phyloP scores from a whole-genome alignment of 2,888 invertebrate species.

The Pachycephus smyrnensis region DNA sequence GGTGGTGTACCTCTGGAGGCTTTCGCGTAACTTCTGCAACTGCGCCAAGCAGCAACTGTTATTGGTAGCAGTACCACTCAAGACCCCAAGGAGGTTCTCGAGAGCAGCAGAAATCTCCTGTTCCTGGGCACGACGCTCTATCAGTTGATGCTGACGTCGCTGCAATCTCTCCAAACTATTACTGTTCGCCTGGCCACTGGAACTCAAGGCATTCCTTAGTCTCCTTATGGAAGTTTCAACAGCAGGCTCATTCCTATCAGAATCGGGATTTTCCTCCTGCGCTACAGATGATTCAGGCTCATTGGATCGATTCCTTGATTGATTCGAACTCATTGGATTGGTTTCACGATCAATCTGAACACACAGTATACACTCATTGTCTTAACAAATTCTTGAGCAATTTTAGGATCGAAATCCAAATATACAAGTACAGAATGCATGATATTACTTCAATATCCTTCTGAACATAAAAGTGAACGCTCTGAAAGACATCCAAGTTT shows the following conservation, averaged over 20 bases:
- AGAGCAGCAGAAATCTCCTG: slow-evolving; percentile 28
- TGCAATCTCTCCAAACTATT: slow-evolving; percentile 35
- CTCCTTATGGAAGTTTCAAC: slow-evolving; percentile 34
- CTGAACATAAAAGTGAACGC: background rate
- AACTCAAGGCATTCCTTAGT: slow-evolving; percentile 38
- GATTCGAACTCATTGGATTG: slow-evolving; percentile 72
- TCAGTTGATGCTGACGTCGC: slow-evolving; percentile 30
- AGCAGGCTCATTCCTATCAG: slow-evolving; percentile 12
- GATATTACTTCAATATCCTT: background rate
- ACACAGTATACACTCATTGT: slow-evolving; percentile 16
- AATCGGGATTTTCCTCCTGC: background rate
- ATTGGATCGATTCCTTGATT: slow-evolving; percentile 18
- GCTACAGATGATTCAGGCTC: background rate
- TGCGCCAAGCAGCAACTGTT: slow-evolving; percentile 36
- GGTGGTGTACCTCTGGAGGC: slow-evolving; percentile 30
- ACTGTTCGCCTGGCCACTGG: slow-evolving; percentile 34
- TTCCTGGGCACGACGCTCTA: slow-evolving; percentile 28
- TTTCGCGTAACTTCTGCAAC: slow-evolving; percentile 36
- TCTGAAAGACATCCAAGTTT: slow-evolving; percentile 8
- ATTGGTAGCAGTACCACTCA: slow-evolving; percentile 36
- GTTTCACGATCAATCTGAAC: slow-evolving; percentile 77
- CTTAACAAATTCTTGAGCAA: background rate
- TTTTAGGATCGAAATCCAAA: background rate
- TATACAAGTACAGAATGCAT: background rate
- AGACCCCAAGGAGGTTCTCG: slow-evolving; percentile 31